Percentiles rank a stretch among this genome's conserved stretches.
phyloP scores from a whole-genome alignment of 1,140 invertebrate genomes.

The Zophobas morio region DNA sequence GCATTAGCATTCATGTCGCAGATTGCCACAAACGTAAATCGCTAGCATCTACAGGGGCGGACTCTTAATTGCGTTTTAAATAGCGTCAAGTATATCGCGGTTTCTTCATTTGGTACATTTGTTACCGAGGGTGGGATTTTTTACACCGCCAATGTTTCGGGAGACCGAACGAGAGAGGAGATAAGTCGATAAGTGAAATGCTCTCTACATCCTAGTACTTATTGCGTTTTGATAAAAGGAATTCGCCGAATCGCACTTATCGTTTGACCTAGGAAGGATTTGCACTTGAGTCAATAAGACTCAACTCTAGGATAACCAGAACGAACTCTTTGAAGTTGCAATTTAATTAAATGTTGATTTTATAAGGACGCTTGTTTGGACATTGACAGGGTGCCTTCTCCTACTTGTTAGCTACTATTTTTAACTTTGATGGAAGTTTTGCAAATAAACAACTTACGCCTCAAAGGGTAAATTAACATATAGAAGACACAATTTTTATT shows the following conservation, averaged over 20 bases:
- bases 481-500: background rate
- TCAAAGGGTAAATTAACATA: too few relatives aligned
- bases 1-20: conserved; percentile 51
- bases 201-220: background rate
- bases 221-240: background rate
- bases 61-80: conserved; percentile 54
- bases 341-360: conserved; percentile 37
- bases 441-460: too few relatives aligned
- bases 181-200: background rate
- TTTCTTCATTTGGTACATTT: conserved; percentile 23
- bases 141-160: too few relatives aligned
- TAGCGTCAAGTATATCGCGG: conserved; percentile 29
- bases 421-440: background rate
- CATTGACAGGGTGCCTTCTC: background rate
- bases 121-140: too few relatives aligned
- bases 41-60: conserved; percentile 46
- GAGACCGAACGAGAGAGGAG: too few relatives aligned
- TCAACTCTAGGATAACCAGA: background rate
- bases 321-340: conserved; percentile 19
- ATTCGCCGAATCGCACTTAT: background rate
- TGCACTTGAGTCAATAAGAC: conserved; percentile 11
- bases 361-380: conserved; percentile 28
- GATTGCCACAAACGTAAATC: conserved; percentile 52
- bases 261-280: background rate
- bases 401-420: conserved; percentile 20